phyloP scores from a whole-genome alignment of 2,888 invertebrate genomes.

The Ectemnius continuus region DNA sequence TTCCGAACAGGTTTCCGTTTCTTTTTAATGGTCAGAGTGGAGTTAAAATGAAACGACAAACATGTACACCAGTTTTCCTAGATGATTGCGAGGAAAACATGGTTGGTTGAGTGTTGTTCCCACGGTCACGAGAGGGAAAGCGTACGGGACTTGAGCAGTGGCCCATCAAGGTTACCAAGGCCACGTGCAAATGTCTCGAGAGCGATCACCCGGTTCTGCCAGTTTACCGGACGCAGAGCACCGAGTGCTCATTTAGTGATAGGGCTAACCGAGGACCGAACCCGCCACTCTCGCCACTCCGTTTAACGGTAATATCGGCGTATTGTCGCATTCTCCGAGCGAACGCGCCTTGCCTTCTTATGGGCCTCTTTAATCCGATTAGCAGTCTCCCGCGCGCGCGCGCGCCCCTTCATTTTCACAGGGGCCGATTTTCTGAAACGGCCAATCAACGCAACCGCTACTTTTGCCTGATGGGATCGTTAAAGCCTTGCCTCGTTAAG shows the following conservation, averaged over 20 bases:
- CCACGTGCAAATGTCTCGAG: conserved; percentile 21
- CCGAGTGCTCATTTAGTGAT: not conserved
- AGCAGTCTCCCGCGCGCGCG: not conserved
- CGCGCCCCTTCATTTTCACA: not conserved
- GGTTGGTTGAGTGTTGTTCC: conserved; percentile 24
- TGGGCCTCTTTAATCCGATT: conserved; percentile 4
- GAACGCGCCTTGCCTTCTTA: conserved; percentile 38
- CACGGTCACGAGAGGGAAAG: conserved; percentile 55
- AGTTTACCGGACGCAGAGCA: not conserved
- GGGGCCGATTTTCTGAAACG: conserved; percentile 5
- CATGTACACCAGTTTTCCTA: too few species aligned
- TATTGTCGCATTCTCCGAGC: conserved; percentile 29
- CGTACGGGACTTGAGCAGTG: conserved; percentile 38
- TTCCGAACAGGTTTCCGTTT: too few species aligned
- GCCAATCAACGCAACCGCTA: conserved; percentile 15
- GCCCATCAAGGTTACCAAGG: conserved; percentile 30
- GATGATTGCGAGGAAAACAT: conserved; percentile 3
- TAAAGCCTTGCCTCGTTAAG: conserved; percentile 26
- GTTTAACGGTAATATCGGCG: conserved; percentile 37
- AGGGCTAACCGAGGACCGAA: not conserved
- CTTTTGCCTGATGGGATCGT: not conserved
- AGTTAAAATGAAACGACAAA: too few species aligned
- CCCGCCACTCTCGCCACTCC: conserved; percentile 7
- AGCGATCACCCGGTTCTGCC: conserved; percentile 21
- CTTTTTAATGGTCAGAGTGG: too few species aligned